Conservation (phyloP, 2,888 invertebrate genomes). For the Nasonia oneida region DNA sequence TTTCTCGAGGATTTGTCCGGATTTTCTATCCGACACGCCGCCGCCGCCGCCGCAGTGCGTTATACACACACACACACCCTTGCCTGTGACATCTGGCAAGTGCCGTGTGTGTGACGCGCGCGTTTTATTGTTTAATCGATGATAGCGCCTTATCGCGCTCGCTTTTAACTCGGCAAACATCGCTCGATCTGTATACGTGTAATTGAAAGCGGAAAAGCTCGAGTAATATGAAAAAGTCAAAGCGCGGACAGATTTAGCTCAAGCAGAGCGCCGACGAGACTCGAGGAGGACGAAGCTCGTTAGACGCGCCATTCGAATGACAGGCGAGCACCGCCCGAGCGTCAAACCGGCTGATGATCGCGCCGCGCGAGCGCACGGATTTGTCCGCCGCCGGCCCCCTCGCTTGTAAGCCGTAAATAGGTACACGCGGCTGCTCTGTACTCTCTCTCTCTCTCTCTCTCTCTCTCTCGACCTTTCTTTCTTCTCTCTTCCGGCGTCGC, state of each 20-base stretch:
- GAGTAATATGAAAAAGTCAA: neutral
- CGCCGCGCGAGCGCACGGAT: slow-evolving; percentile 11
- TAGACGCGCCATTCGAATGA: slow-evolving; percentile 47
- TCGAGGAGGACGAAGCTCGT: slow-evolving; percentile 32
- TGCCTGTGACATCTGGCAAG: no score
- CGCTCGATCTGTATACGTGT: neutral
- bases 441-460: neutral
- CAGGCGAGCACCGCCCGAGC: neutral
- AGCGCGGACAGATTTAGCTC: neutral
- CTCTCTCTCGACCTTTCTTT: slow-evolving; percentile 6
- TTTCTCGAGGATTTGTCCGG: neutral
- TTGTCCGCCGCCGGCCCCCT: slow-evolving; percentile 24
- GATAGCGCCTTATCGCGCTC: slow-evolving; percentile 23
- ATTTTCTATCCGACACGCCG: neutral
- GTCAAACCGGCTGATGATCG: slow-evolving; percentile 13
- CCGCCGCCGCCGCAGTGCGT: neutral
- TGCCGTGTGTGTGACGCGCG: neutral
- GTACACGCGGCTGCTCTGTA: slow-evolving; percentile 24
- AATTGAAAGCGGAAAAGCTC: slow-evolving; percentile 16
- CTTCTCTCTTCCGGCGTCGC: neutral
- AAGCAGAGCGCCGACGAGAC: neutral
- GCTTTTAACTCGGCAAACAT: neutral
- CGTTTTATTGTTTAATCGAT: neutral
- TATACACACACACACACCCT: neutral
- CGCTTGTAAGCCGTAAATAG: slow-evolving; percentile 52